Evolutionary conservation across 2,113 vertebrate species (phyloP).

Genomic region (Anhinga rufa): DNA sequence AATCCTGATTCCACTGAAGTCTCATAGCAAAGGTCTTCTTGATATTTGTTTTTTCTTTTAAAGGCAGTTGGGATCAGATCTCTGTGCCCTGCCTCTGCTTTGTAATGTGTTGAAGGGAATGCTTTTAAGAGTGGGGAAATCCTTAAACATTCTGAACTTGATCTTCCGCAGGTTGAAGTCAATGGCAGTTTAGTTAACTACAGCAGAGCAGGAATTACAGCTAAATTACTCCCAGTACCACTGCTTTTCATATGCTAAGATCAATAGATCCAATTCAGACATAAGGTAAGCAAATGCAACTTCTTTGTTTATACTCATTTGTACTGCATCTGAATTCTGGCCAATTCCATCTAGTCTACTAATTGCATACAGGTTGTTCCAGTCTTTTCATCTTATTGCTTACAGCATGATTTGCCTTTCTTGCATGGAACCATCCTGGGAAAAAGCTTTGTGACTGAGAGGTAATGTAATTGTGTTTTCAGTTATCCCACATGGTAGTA

Average conservation of each 20-base stretch:
- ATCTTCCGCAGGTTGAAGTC: not conserved
- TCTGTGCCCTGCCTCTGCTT: not conserved
- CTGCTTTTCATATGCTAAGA: not conserved
- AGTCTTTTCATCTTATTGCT: not conserved
- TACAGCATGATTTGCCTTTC: not conserved
- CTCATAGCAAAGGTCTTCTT: not conserved
- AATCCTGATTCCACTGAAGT: not conserved
- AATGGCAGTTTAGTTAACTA: not conserved
- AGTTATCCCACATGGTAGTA: not conserved
- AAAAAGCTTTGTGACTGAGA: not conserved
- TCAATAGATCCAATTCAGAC: not conserved
- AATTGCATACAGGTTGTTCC: not conserved
- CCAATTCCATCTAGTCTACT: not conserved
- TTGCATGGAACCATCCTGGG: not conserved
- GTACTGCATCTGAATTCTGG: not conserved
- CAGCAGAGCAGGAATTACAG: not conserved
- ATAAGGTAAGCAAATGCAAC: not conserved
- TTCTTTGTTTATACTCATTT: not conserved
- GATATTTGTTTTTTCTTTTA: not conserved
- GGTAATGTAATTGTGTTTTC: slow-evolving; percentile 1
- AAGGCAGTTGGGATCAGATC: not conserved
- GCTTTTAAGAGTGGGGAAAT: not conserved
- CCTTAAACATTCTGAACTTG: not conserved
- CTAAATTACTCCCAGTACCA: not conserved
- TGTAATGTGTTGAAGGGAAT: not conserved